Conservation (phyloP, 2,888 invertebrate genomes). For the Phoronis australis region DNA sequence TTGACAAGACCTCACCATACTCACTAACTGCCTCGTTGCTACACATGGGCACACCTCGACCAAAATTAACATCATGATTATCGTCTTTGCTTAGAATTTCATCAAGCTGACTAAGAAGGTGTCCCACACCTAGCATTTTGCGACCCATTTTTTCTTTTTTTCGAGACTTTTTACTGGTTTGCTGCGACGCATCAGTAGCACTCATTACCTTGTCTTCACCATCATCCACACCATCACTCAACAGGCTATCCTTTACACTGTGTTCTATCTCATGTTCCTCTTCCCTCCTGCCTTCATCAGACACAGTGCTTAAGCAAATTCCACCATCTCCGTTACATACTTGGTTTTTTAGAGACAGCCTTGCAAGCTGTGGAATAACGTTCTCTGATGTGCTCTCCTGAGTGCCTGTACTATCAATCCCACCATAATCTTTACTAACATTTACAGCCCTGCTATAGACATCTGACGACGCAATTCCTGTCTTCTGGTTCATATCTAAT, state of each 20-base stretch:
- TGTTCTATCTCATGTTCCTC: constrained; percentile 5
- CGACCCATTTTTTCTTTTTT: not conserved
- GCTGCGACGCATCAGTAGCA: constrained; percentile 1
- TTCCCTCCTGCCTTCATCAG: not conserved
- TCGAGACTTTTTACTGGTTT: constrained; percentile 16
- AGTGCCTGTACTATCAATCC: constrained; percentile 18
- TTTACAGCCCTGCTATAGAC: not conserved
- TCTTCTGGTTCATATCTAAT: not conserved
- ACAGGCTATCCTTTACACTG: constrained; percentile 1
- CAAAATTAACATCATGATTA: no score
- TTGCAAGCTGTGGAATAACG: not conserved
- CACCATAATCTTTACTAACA: constrained; percentile 14
- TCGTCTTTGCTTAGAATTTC: no score
- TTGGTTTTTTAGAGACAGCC: not conserved
- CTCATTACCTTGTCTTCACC: constrained; percentile 2
- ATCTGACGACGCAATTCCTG: no score
- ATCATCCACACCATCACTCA: constrained; percentile 8
- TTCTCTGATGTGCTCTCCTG: not conserved
- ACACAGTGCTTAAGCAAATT: not conserved
- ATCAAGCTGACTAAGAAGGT: not conserved
- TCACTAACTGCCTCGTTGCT: no score
- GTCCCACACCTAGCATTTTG: not conserved
- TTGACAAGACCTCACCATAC: no score
- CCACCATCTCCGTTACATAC: not conserved
- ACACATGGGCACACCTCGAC: no score